These are phyloP conservation scores for Iguana delicatissima DNA, from an alignment of 2,797 vertebrate genomes.

Conservation along the genomic window DNA sequence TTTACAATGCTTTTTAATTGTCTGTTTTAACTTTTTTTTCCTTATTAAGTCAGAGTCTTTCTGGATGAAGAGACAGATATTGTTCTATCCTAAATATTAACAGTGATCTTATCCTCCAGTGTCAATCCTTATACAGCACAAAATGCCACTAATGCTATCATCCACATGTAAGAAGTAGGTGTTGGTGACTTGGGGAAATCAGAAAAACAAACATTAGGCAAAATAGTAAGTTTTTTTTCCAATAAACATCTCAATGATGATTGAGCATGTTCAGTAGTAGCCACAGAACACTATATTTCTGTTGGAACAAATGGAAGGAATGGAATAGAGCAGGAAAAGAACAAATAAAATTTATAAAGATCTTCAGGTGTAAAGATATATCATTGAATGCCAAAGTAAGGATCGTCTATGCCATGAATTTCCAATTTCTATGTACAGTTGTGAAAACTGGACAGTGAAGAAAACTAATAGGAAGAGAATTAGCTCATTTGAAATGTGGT, in stretches of 20 bases:
- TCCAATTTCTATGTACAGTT: no score
- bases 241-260: neutral
- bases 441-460: no score
- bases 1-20: neutral
- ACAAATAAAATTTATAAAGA: no score
- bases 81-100: neutral
- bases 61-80: neutral
- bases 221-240: neutral
- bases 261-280: neutral
- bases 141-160: neutral
- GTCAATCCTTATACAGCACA: neutral
- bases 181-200: neutral
- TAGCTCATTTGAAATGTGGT: no score
- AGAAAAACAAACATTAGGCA: neutral
- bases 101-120: neutral
- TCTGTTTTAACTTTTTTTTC: neutral
- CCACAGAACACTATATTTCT: neutral
- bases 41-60: neutral
- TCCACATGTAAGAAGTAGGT: neutral
- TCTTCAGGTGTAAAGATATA: no score
- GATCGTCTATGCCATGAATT: no score
- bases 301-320: neutral
- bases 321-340: neutral
- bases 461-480: no score
- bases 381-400: no score